phyloP scores from a whole-genome alignment of 2,797 vertebrate genomes.

The Sylvilagus floridanus region DNA sequence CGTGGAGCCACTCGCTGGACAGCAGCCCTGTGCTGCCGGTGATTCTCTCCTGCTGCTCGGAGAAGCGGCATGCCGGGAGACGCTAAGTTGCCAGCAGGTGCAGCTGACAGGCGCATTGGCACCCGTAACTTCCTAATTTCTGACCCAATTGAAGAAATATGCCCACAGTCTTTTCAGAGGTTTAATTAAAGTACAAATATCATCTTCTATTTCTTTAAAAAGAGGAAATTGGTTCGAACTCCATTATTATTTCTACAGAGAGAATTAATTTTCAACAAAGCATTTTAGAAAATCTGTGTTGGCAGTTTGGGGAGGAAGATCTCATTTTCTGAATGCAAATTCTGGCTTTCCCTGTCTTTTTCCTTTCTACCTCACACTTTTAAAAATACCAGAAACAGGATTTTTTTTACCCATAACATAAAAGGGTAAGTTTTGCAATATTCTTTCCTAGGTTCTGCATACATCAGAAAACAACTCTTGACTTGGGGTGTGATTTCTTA shows the following conservation, averaged over 20 bases:
- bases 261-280: constrained; percentile 64
- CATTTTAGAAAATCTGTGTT: constrained; percentile 42
- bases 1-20: neutral
- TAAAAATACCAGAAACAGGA: neutral
- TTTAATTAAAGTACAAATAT: constrained; percentile 59
- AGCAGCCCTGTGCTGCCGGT: neutral
- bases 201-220: constrained; percentile 43
- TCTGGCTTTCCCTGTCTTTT: constrained; percentile 51
- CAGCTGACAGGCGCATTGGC: constrained; percentile 24
- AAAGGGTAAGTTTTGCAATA: neutral
- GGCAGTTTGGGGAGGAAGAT: constrained; percentile 30
- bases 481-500: neutral
- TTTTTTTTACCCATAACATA: constrained; percentile 40
- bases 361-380: neutral
- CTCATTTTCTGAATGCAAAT: constrained; percentile 61
- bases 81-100: neutral
- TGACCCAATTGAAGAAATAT: constrained; percentile 61
- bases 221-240: constrained; percentile 59
- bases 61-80: constrained; percentile 23
- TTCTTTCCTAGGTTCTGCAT: constrained; percentile 49
- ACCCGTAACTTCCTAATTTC: constrained; percentile 58
- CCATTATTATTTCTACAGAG: constrained; percentile 41
- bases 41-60: constrained; percentile 49
- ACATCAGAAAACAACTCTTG: constrained; percentile 48
- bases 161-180: constrained; percentile 14